Evolutionary conservation across 2,113 vertebrate genomes (phyloP), one percentile per base, ranked within the genome.

Genomic region (Zosterops lateralis): DNA sequence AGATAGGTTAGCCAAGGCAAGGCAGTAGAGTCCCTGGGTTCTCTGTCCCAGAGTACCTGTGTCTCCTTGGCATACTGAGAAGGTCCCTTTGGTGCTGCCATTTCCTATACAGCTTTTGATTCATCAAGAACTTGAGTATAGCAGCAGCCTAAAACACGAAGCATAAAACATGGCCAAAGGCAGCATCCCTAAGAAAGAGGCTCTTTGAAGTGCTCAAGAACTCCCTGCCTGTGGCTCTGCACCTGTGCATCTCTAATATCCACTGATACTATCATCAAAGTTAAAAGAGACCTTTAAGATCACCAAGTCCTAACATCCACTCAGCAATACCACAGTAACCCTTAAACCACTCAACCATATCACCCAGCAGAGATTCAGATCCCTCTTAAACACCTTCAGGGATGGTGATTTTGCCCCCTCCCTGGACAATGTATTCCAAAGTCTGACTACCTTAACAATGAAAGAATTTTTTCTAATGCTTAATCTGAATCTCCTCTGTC

Each of bases 151-250:
- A 56, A 90, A 87, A 48, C 1, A 0, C 36, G 76, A 91, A 50
- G 58, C 28, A 15, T 6, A 40, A 89, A 94, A 66, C 9, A 18
- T 17, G n/a, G 44, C 68, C 68, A 64, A 72, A 54, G 68, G 57
- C 77, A 90, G 54, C n/a, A 73, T 32, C 32, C 14, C 22, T 65
- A 48, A 70, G 71, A 36, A 86, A 85, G 42, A 93, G 47, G 34
- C 51, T 89, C 53, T 86, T 14, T 28, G 53, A 86, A 77, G 48
- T 13, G 21, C 53, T 92, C 36, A n/a, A 72, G 72, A 84, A 54
- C 38, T 70, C 56, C 12, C 18, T 3, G 4, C 44, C 47, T 0
- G 0, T 3, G 5, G 85, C 62, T 75, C 56, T 36, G 66, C 0
- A 3, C 53, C 74, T 34, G 19, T 36, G 25, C 65, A 54, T 81